Evolutionary conservation across 2,113 vertebrate genomes (phyloP).

Genomic region (Zingel zingel): DNA sequence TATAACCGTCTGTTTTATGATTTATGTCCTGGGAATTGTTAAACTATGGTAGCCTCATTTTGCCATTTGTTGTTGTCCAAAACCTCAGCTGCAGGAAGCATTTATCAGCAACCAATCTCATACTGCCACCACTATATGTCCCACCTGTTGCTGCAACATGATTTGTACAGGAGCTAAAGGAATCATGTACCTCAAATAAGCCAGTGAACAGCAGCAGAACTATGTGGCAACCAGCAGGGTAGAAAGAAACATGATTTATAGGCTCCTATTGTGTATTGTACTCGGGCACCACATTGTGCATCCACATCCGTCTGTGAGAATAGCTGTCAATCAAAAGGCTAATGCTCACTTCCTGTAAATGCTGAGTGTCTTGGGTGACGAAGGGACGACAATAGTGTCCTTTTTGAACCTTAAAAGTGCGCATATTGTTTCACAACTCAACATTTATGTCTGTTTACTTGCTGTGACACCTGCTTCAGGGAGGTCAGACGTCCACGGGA

Average conservation of each 20-base stretch:
- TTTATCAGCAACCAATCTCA: conserved; percentile 35
- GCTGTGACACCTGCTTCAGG: neutral
- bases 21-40: conserved; percentile 5
- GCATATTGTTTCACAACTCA: neutral
- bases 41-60: neutral
- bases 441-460: neutral
- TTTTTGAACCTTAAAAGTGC: neutral
- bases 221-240: conserved; percentile 1
- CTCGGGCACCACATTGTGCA: conserved; percentile 27
- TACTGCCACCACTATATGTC: neutral
- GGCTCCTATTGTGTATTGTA: conserved; percentile 17
- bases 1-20: neutral
- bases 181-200: conserved; percentile 28
- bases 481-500: neutral
- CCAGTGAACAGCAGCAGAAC: conserved; percentile 19
- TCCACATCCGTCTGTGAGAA: conserved; percentile 21
- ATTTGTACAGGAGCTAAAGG: conserved; percentile 21
- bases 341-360: conserved; percentile 31
- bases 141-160: conserved; percentile 31
- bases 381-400: conserved; percentile 22
- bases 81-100: conserved; percentile 4
- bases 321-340: conserved; percentile 45
- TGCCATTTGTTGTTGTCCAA: neutral
- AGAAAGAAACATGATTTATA: conserved; percentile 1
- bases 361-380: neutral